Percentiles rank a stretch among this genome's conserved stretches.
phyloP scores from a whole-genome alignment of 2,888 invertebrate genomes.

The Oligia latruncula region DNA sequence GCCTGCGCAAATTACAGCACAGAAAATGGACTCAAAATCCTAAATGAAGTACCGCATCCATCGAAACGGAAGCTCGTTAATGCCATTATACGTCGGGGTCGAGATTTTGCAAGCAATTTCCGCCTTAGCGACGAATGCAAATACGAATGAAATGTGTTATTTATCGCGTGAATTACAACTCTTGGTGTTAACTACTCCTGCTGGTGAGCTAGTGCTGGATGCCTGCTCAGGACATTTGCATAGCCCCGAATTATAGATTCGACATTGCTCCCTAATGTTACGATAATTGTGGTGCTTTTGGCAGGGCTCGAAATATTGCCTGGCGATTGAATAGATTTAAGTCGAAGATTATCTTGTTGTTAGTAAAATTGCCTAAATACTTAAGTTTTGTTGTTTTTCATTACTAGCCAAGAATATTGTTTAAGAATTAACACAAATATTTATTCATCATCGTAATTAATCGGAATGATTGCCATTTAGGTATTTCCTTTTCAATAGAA shows the following conservation, averaged over 20 bases:
- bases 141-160: slow-evolving; percentile 87
- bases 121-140: slow-evolving; percentile 86
- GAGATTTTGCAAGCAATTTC: slow-evolving; percentile 87
- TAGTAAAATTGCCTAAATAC: not conserved
- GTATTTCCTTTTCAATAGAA: not conserved
- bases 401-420: too few relatives aligned
- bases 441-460: too few relatives aligned
- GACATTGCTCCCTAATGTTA: slow-evolving; percentile 58
- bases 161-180: slow-evolving; percentile 85
- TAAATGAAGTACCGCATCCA: slow-evolving; percentile 72
- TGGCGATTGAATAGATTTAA: slow-evolving; percentile 10
- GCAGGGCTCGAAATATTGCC: slow-evolving; percentile 27
- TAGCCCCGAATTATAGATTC: slow-evolving; percentile 68
- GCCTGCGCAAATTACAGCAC: slow-evolving; percentile 2
- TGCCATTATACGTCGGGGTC: slow-evolving; percentile 73
- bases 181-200: slow-evolving; percentile 75
- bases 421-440: not conserved
- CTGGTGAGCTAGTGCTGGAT: slow-evolving; percentile 57
- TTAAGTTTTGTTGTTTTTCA: not conserved
- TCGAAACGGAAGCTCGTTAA: slow-evolving; percentile 64
- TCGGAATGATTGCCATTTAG: not conserved
- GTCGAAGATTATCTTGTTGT: not conserved
- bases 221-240: slow-evolving; percentile 67
- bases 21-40: slow-evolving; percentile 17
- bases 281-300: slow-evolving; percentile 54